These are phyloP conservation scores for Augochlora pura DNA, from an alignment of 1,140 invertebrate genomes.

Conservation along the genomic window DNA sequence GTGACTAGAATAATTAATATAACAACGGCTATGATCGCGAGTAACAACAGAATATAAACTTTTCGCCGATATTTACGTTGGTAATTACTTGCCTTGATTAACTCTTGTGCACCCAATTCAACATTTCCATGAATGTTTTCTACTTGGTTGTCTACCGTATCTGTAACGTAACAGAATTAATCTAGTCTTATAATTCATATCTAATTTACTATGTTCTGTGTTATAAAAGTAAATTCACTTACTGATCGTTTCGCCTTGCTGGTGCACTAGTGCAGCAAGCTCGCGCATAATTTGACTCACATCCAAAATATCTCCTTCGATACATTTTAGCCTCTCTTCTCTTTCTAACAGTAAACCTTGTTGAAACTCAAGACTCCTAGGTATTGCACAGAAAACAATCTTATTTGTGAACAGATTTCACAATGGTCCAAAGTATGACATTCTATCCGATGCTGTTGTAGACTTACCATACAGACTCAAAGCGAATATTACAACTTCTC, in stretches of 20 bases:
- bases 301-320: slow-evolving; percentile 93
- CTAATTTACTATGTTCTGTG: neutral
- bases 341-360: slow-evolving; percentile 87
- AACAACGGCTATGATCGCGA: slow-evolving; percentile 84
- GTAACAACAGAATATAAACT: slow-evolving; percentile 84
- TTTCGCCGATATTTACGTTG: slow-evolving; percentile 87
- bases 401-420: neutral
- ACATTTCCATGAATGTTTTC: slow-evolving; percentile 89
- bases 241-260: slow-evolving; percentile 93
- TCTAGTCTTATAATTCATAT: neutral
- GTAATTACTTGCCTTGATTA: slow-evolving; percentile 89
- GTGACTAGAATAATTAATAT: slow-evolving; percentile 81
- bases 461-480: slow-evolving; percentile 45
- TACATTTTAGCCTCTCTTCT: slow-evolving; percentile 86
- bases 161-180: slow-evolving; percentile 79
- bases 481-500: slow-evolving; percentile 53
- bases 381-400: slow-evolving; percentile 36
- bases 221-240: slow-evolving; percentile 69
- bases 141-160: slow-evolving; percentile 93
- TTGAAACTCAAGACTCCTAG: slow-evolving; percentile 85
- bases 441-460: slow-evolving; percentile 2
- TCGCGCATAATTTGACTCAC: slow-evolving; percentile 96
- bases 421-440: neutral
- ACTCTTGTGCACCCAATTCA: slow-evolving; percentile 87
- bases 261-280: slow-evolving; percentile 88